A percentile compares a stretch with the other conserved stretches of the same genome.
phyloP scores from a whole-genome alignment of 2,113 vertebrate species.

The Cephalopholis sonnerati region DNA sequence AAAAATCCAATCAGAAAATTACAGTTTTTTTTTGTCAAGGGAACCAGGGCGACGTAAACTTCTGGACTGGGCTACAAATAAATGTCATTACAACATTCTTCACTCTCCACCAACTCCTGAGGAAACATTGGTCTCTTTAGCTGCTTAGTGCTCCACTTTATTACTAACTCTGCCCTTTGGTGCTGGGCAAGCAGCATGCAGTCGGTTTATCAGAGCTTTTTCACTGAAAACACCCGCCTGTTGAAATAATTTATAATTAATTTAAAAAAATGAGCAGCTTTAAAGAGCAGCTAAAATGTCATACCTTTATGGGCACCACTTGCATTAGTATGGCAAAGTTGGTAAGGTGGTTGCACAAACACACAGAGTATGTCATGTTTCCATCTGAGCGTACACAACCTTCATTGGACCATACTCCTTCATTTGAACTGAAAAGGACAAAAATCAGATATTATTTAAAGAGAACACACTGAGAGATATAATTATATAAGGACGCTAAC shows the following conservation, averaged over 20 bases:
- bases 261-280: not conserved
- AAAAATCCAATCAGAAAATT: too few relatives aligned
- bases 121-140: not conserved
- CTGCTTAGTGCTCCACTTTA: not conserved
- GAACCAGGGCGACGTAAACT: too few relatives aligned
- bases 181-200: not conserved
- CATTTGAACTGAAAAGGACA: constrained; percentile 83
- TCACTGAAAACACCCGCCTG: not conserved
- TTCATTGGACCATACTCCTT: constrained; percentile 91
- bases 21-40: too few relatives aligned
- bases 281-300: constrained; percentile 43
- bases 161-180: not conserved
- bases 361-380: constrained; percentile 90
- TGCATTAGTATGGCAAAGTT: constrained; percentile 99
- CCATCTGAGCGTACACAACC: constrained; percentile 89
- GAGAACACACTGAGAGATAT: not conserved
- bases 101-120: not conserved
- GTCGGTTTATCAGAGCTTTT: not conserved
- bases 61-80: too few relatives aligned
- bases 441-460: constrained; percentile 33
- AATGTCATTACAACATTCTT: too few relatives aligned
- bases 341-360: constrained; percentile 95
- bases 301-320: constrained; percentile 95
- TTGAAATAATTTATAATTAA: not conserved
- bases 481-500: not conserved